Percentiles rank a stretch among this genome's conserved stretches.
Conservation (phyloP, 1,140 invertebrate genomes). For the Apolygus lucorum region DNA sequence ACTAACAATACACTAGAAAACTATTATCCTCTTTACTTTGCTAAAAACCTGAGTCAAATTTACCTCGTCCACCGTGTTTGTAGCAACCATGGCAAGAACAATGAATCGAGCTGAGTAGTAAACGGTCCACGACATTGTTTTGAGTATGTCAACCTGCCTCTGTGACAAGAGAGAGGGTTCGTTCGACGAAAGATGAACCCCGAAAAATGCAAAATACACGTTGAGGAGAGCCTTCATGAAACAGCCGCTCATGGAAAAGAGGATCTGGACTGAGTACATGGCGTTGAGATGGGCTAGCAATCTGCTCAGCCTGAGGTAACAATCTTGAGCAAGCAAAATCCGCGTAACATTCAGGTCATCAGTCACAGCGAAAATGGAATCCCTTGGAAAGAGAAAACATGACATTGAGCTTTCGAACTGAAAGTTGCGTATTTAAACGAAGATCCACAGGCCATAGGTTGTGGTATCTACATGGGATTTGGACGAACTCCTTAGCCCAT, state of each 20-base stretch:
- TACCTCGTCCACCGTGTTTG: constrained; percentile 27
- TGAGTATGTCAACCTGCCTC: constrained; percentile 16
- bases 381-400: neutral
- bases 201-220: constrained; percentile 33
- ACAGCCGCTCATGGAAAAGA: constrained; percentile 27
- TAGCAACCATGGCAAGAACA: constrained; percentile 24
- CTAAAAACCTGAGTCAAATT: too few relatives aligned
- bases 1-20: too few relatives aligned
- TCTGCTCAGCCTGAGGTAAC: constrained; percentile 29
- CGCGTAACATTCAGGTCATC: neutral
- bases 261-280: constrained; percentile 31
- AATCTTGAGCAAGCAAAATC: constrained; percentile 26
- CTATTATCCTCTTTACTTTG: too few relatives aligned
- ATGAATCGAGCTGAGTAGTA: constrained; percentile 30
- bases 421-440: too few relatives aligned
- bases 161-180: neutral
- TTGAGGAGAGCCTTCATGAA: constrained; percentile 33
- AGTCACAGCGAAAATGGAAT: neutral
- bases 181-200: constrained; percentile 13
- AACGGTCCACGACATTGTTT: constrained; percentile 28
- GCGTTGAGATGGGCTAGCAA: constrained; percentile 28
- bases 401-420: too few relatives aligned
- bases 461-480: too few relatives aligned
- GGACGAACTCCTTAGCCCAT: too few relatives aligned
- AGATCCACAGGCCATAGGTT: too few relatives aligned